phyloP scores from a whole-genome alignment of 37 sponge, comb jelly and placozoan genomes.

The Bolinopsis microptera region DNA sequence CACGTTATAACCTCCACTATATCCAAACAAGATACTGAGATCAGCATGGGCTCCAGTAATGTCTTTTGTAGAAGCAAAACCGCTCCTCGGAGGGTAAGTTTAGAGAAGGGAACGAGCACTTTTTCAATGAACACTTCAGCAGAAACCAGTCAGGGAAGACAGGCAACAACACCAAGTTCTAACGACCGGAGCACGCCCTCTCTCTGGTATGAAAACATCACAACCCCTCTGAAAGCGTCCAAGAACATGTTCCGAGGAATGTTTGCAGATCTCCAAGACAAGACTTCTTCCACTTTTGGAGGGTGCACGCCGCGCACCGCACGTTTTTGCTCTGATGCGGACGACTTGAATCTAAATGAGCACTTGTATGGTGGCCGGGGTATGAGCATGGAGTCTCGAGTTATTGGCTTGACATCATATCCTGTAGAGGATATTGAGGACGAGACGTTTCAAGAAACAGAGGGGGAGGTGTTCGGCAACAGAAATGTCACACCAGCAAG shows the following conservation, averaged over 20 bases:
- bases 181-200: constrained; percentile 26
- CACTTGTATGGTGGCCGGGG: not conserved
- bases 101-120: not conserved
- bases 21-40: not conserved
- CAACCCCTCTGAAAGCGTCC: constrained; percentile 17
- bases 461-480: not conserved
- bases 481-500: not conserved
- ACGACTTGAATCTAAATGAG: not conserved
- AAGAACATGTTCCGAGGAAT: not conserved
- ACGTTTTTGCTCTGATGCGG: not conserved
- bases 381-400: not conserved
- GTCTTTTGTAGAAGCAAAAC: not conserved
- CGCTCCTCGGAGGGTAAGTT: not conserved
- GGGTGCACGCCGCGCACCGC: not conserved
- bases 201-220: constrained; percentile 53
- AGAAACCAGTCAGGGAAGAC: not conserved
- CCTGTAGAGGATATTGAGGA: not conserved
- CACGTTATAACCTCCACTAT: constrained; percentile 3
- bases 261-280: constrained; percentile 23
- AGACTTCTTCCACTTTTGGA: not conserved
- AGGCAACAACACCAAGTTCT: not conserved
- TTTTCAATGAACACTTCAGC: not conserved
- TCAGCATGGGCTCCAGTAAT: not conserved
- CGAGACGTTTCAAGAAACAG: not conserved
- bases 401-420: not conserved